Evolutionary conservation across 2,113 vertebrate species (phyloP), one percentile per base, ranked within the genome.

Genomic region (Hiodon tergisus): DNA sequence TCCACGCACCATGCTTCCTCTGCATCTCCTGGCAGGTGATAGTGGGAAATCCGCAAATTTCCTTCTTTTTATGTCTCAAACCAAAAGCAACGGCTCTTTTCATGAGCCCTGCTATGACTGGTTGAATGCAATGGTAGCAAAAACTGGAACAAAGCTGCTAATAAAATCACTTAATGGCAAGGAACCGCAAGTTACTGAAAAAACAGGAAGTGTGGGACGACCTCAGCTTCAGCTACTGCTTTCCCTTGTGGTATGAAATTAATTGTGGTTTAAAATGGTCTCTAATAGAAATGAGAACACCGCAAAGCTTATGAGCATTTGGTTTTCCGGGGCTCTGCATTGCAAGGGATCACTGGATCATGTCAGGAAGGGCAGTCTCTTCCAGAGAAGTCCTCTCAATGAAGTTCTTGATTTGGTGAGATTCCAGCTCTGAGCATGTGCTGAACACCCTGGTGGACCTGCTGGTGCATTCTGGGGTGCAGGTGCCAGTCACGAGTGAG

Each of bases 171-270:
- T 53, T 9, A n/a, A 13, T 52, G 51, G 9, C 72, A 55, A 7
- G 8, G 7, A 14, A 55, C 16, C 51, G n/a, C 61, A 65, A 46
- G 46, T 65, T 11, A 55, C 72, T 10, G 61, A 55, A 52, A 47
- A 8, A 60, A 73, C 71, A 73, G 50, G 61, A 73, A 66, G 60
- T 66, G 50, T 53, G n/a, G 11, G 71, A 54, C 16, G 63, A 60
- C 60, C 51, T 11, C 60, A 73, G 61, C 31, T 51, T 13, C 50
- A 68, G n/a, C 16, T 46, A 16, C 47, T 11, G 66, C 48, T 50
- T 52, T 51, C 48, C 66, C 3, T 67, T 67, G 47, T 68, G 66
- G 66, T 31, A 31, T 31, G 31, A 31, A 31, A 31, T 31, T 68
- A 50, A 68, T 6, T 3, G 65, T 13, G 46, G 47, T 13, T 67